phyloP scores from a whole-genome alignment of 2,888 invertebrate species.

The Spilarctia lutea region DNA sequence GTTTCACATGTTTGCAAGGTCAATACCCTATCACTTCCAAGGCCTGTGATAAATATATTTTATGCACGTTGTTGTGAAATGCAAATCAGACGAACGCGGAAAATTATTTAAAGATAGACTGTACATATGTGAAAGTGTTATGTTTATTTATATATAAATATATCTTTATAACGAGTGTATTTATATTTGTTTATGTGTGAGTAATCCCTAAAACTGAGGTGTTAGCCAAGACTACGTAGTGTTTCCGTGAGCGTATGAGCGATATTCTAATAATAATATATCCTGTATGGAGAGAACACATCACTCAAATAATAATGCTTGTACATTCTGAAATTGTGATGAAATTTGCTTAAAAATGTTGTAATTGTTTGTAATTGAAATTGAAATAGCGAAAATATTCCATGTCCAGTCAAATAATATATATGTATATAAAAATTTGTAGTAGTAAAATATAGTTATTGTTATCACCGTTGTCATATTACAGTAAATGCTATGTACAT shows the following conservation, averaged over 20 bases:
- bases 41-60: neutral
- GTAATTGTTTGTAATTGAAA: no score
- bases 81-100: neutral
- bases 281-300: conserved; percentile 36
- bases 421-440: no score
- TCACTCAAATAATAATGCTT: conserved; percentile 31
- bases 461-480: no score
- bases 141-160: neutral
- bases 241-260: conserved; percentile 45
- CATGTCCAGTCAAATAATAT: no score
- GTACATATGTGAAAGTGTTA: neutral
- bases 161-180: neutral
- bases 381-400: no score
- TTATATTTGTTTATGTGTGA: conserved; percentile 36
- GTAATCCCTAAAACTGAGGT: conserved; percentile 43
- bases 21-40: neutral
- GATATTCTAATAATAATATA: conserved; percentile 52
- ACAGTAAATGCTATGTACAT: no score
- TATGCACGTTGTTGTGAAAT: neutral
- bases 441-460: no score
- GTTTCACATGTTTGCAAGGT: neutral
- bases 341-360: conserved; percentile 20
- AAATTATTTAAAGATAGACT: neutral
- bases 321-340: conserved; percentile 29
- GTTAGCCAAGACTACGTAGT: conserved; percentile 48